Evolutionary conservation across 2,888 invertebrate species (phyloP), one percentile per base, ranked within the genome.

Genomic region (Sinhomidia bicolor): DNA sequence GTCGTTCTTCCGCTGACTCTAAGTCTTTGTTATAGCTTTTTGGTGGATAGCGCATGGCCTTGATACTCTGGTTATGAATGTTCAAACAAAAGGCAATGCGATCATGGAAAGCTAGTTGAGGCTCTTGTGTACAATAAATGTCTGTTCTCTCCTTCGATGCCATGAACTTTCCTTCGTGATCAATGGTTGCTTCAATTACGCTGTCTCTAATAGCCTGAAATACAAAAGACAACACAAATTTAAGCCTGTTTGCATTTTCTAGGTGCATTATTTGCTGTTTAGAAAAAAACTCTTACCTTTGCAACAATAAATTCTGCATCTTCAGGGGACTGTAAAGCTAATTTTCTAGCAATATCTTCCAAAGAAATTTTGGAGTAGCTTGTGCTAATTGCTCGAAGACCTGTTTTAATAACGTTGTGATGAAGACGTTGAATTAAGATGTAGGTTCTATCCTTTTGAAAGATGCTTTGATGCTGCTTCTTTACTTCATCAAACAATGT

Each of bases 241-340:
- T 41, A 7, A 41, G 5, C 10, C 41, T 41, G 41, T 7, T 41
- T 41, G 41, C 41, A 41, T 41, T 41, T 10, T 41, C 41, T 41
- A 41, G 10, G 41, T 41, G 10, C 41, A 10, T 10, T 5, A 41
- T 41, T 41, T 41, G n/a, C n/a, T 41, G 10, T 41, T 41, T 7
- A 10, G 41, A 41, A 41, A 41, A 41, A 41, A 7, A 41, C 41
- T 41, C 10, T 41, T 41, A 94, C 94, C 94, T 99, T 99, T 0
- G 99, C 98, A 0, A 99, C 99, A 93, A 99, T 99, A 93, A 99
- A 99, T 94, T 99, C 99, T 0, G 99, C 99, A 95, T 99, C 99
- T 93, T 99, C 98, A 0, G 98, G 96, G 0, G 98, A 98, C 93
- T 99, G 99, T 74, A 99, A 94, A 51, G 98, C 97, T 89, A 99